phyloP scores from a whole-genome alignment of 2,888 invertebrate species.

The Cerceris ruficornis region DNA sequence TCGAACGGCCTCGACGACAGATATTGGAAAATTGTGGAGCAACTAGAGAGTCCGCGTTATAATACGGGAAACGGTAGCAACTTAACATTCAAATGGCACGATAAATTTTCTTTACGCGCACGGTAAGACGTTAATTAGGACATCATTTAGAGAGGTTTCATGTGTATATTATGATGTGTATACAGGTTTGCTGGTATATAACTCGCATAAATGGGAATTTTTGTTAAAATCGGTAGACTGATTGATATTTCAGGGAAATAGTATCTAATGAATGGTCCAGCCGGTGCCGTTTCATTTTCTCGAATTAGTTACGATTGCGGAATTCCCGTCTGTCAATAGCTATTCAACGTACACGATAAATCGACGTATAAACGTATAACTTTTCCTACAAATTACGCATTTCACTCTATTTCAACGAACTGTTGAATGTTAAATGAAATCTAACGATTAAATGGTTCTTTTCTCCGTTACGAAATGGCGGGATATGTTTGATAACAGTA shows the following conservation, averaged over 20 bases:
- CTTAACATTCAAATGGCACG: not conserved
- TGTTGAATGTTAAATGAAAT: not conserved
- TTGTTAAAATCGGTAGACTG: slow-evolving; percentile 21
- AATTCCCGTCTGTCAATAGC: slow-evolving; percentile 28
- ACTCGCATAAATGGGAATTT: slow-evolving; percentile 45
- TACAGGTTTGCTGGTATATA: slow-evolving; percentile 2
- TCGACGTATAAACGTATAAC: slow-evolving; percentile 7
- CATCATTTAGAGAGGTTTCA: slow-evolving; percentile 28
- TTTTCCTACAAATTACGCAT: slow-evolving; percentile 18
- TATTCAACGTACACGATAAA: slow-evolving; percentile 25
- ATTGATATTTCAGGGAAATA: slow-evolving; percentile 16
- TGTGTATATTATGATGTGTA: too few relatives aligned
- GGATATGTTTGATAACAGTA: too few relatives aligned
- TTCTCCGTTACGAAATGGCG: too few relatives aligned
- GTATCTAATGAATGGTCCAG: slow-evolving; percentile 21
- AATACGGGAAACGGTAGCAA: too few relatives aligned
- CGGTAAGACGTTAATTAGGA: slow-evolving; percentile 39
- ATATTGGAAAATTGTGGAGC: too few relatives aligned
- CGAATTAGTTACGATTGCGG: slow-evolving; percentile 20
- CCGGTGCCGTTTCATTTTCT: slow-evolving; percentile 27
- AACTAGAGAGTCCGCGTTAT: too few relatives aligned
- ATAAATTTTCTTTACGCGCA: slow-evolving; percentile 14
- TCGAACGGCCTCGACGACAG: too few relatives aligned
- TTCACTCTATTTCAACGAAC: not conserved
- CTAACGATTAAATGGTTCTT: not conserved